phyloP scores from a whole-genome alignment of 1,140 invertebrate species.

The Zaprionus ghesquierei region DNA sequence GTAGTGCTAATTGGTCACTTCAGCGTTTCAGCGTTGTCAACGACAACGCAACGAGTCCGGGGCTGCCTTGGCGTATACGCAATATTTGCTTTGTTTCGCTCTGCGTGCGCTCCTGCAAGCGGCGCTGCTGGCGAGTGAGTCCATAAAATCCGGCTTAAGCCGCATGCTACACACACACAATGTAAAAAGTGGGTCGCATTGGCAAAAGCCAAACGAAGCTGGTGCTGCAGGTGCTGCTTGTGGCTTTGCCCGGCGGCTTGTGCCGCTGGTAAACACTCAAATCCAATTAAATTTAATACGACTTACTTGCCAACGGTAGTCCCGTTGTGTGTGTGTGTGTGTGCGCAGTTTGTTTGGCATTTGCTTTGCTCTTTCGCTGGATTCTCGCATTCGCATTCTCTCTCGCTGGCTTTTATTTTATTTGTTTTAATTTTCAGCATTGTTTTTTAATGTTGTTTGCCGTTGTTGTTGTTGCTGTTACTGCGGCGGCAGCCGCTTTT shows the following conservation, averaged over 20 bases:
- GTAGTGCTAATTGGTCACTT: constrained; percentile 66
- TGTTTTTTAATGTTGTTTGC: constrained; percentile 60
- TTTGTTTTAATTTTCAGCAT: constrained; percentile 56
- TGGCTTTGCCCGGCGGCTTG: constrained; percentile 66
- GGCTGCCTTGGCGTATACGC: constrained; percentile 64
- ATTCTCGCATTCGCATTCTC: constrained; percentile 26
- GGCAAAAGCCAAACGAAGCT: constrained; percentile 11
- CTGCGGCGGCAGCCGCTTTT: constrained; percentile 35
- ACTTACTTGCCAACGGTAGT: constrained; percentile 75
- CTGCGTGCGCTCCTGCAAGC: background rate
- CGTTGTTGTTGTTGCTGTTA: too few species aligned
- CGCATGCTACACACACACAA: constrained; percentile 39
- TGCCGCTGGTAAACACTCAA: constrained; percentile 81
- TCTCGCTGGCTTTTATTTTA: constrained; percentile 32
- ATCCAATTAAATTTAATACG: constrained; percentile 82
- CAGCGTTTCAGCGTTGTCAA: constrained; percentile 62
- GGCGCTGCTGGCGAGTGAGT: constrained; percentile 20
- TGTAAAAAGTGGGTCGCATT: constrained; percentile 58
- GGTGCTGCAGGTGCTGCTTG: constrained; percentile 14
- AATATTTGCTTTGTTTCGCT: constrained; percentile 62
- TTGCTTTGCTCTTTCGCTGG: constrained; percentile 58
- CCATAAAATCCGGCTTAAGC: constrained; percentile 77
- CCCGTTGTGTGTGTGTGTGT: constrained; percentile 6
- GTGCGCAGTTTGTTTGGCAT: constrained; percentile 65
- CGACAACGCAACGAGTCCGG: constrained; percentile 40